Evolutionary conservation across 2,113 vertebrate species (phyloP).

Genomic region (Calypte anna): DNA sequence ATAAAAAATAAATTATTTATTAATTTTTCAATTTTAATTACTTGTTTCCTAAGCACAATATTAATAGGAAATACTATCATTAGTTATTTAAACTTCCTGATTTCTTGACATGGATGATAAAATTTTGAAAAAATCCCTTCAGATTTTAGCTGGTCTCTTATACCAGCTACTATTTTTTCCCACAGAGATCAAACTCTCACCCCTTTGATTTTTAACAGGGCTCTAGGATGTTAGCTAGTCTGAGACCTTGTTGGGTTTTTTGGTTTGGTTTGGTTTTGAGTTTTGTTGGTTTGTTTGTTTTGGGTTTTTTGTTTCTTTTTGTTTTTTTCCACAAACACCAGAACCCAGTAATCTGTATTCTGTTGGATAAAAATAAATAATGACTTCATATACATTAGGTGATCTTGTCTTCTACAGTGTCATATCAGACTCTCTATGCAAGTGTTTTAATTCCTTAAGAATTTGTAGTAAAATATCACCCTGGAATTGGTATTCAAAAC

Average conservation of each 20-base stretch:
- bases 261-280: background rate
- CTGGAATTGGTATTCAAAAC: slow-evolving; percentile 2
- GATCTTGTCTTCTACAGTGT: background rate
- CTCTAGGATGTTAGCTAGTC: background rate
- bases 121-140: background rate
- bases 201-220: background rate
- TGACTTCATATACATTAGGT: background rate
- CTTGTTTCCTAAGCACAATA: background rate
- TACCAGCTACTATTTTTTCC: background rate
- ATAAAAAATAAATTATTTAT: background rate
- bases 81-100: background rate
- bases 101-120: background rate
- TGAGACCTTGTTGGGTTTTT: background rate
- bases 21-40: background rate
- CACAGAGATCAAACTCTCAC: background rate
- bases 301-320: no score
- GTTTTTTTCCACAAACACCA: background rate
- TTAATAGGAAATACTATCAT: background rate
- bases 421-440: background rate
- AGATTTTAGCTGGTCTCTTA: background rate
- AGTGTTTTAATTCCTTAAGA: background rate
- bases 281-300: no score
- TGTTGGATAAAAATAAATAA: background rate
- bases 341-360: background rate
- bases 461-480: background rate